Evolutionary conservation across 2,113 vertebrate species (phyloP), one percentile per base, ranked within the genome.

Genomic region (Ancistrus triradiatus): DNA sequence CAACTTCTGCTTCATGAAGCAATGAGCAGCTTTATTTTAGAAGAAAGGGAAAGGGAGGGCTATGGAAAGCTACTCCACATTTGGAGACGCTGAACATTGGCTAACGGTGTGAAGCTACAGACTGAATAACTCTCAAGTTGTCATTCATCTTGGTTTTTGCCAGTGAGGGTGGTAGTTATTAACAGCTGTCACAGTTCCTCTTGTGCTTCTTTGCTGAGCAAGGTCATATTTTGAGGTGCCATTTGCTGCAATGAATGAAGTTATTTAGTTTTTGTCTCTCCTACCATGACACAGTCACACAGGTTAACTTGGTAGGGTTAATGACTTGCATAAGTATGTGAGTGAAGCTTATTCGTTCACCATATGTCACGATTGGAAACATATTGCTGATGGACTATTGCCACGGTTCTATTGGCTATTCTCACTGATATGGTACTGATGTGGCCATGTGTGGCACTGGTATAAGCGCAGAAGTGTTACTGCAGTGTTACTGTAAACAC

Each of bases 191-290:
- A 24, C 28, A 28, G 50, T n/a, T 61, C 57, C 13, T 55, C 14
- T 15, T 33, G 11, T 13, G 38, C 38, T 37, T 65, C 52, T 58
- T 43, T 24, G 28, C 27, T 31, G 47, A 50, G 15, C 70, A 64
- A 73, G 71, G 66, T 35, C 47, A 15, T 21, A 37, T 31, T 68
- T 35, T n/a, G 4, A 53, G 46, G 58, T 24, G 17, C 3, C 38
- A 28, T 27, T 55, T 53, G 40, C 48, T n/a, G 6, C 22, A 37
- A 18, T 37, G 37, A 46, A 42, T 68, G 27, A 3, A 57, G 19
- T 14, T 67, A 3, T 42, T 25, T 58, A 15, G 21, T 35, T 48
- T 2, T 21, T 15, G n/a, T 17, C 11, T 4, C 35, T 59, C 48
- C 15, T 28, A n/a, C n/a, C n/a, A n/a, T n/a, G 44, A 15, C 24